Evolutionary conservation across 2,888 invertebrate genomes (phyloP), one percentile per base, ranked within the genome.

Genomic region (Andrena bicolor): DNA sequence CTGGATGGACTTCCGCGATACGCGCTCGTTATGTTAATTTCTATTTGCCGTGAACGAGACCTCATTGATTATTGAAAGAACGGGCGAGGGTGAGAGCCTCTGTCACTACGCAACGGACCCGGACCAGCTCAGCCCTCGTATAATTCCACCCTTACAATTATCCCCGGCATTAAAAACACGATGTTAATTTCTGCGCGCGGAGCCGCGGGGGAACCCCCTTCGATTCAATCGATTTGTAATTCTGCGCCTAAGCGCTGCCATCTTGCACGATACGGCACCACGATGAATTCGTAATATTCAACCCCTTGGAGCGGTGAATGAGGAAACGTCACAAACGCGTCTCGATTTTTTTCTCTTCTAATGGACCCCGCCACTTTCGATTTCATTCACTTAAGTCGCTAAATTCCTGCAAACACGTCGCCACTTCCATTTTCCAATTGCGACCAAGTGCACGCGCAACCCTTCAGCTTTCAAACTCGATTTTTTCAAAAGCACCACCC

Each of bases 81-180:
- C 41, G 56, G 58, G 30, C 48, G 61, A 85, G 76, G 83, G 81
- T 90, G 90, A 90, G 91, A 91, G 87, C 90, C 91, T 85, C 90
- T 88, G 89, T 81, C 88, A 87, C 90, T 86, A 86, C 90, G 87
- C 85, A 89, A 84, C 86, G 88, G 87, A 88, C 91, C 92, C 89
- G 23, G 74, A 84, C 87, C 84, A 82, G 88, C 85, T 79, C 85
- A 89, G 88, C 91, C 91, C 92, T 92, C 91, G 91, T 92, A 92
- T 93, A 92, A 93, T 93, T 92, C 92, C 92, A 93, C 93, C 93
- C 93, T 93, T 92, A 93, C 93, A 93, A 94, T 94, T 93, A 93
- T 93, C 92, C 92, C 91, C 89, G 82, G 91, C 92, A 93, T 93
- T 93, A 93, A 93, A 93, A 93, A 92, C 93, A 92, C 93, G 92